These are phyloP conservation scores for Machimus rusticus DNA, from an alignment of 2,888 invertebrate species.

Conservation along the genomic window DNA sequence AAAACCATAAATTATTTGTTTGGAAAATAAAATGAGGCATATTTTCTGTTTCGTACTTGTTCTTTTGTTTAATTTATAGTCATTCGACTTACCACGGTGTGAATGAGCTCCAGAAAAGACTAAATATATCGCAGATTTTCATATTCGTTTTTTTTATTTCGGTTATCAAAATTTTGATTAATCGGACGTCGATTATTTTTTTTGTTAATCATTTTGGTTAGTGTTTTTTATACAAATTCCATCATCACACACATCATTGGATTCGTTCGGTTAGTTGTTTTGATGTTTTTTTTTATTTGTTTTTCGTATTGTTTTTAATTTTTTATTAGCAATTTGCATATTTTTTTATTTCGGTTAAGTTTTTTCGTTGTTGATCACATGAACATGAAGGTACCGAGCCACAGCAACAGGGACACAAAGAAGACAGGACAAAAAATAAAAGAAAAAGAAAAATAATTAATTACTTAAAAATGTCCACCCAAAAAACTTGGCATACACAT, in stretches of 20 bases:
- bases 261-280: conserved; percentile 42
- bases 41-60: conserved; percentile 49
- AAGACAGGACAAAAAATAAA: conserved; percentile 63
- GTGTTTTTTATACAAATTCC: conserved; percentile 22
- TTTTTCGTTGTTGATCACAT: conserved; percentile 54
- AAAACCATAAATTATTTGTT: conserved; percentile 11
- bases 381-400: conserved; percentile 62
- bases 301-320: conserved; percentile 43
- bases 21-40: conserved; percentile 35
- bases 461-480: conserved; percentile 43
- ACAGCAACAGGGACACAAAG: conserved; percentile 64
- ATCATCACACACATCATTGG: conserved; percentile 32
- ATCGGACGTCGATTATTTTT: conserved; percentile 34
- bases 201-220: conserved; percentile 46
- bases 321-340: conserved; percentile 48
- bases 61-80: conserved; percentile 54
- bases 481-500: conserved; percentile 47
- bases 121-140: conserved; percentile 65
- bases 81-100: conserved; percentile 95
- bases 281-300: conserved; percentile 47
- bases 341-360: conserved; percentile 43
- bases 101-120: conserved; percentile 99
- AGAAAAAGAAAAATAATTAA: conserved; percentile 47
- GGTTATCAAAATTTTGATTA: conserved; percentile 48
- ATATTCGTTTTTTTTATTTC: conserved; percentile 48